Evolutionary conservation across 2,888 invertebrate genomes (phyloP).

Genomic region (Drosophila gaucha): DNA sequence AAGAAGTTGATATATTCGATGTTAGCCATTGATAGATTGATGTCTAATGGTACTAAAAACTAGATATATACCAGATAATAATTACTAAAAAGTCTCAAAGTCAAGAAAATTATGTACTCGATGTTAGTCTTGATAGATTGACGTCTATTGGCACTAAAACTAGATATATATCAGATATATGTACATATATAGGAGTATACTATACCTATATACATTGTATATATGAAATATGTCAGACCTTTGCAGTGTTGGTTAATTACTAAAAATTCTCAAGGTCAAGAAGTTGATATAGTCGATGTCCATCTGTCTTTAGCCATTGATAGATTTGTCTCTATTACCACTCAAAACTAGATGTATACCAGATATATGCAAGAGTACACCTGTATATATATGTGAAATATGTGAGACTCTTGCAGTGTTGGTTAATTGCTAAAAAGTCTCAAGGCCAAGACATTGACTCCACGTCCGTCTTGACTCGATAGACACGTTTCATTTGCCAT

Average conservation of each 20-base stretch:
- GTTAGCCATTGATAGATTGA: neutral
- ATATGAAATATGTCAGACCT: neutral
- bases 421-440: neutral
- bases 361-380: neutral
- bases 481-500: constrained; percentile 60
- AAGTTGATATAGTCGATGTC: neutral
- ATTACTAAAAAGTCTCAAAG: constrained; percentile 24
- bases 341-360: neutral
- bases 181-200: too few species aligned
- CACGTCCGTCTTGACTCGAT: too few species aligned
- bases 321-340: neutral
- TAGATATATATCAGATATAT: too few species aligned
- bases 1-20: neutral
- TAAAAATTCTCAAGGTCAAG: neutral
- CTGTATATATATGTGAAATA: neutral
- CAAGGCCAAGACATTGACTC: constrained; percentile 47
- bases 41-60: neutral
- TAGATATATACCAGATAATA: neutral
- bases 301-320: constrained; percentile 1
- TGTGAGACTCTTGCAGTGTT: too few species aligned
- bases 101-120: constrained; percentile 38
- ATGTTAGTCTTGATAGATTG: too few species aligned
- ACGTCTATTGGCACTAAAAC: too few species aligned
- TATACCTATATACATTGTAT: too few species aligned
- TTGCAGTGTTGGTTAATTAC: neutral